phyloP scores from a whole-genome alignment of 2,113 vertebrate genomes.

The Vombatus ursinus region DNA sequence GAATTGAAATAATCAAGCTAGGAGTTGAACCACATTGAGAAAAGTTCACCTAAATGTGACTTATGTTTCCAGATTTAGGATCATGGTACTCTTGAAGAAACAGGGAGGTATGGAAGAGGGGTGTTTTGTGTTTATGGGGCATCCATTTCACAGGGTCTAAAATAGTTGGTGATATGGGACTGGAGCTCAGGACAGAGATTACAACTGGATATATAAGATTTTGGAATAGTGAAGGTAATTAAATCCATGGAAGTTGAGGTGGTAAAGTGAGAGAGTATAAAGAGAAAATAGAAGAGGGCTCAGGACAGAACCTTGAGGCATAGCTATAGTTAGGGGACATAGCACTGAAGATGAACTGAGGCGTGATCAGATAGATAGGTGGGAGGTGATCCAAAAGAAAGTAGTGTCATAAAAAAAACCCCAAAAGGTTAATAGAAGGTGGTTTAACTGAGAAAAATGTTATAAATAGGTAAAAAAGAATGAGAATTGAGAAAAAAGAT shows the following conservation, averaged over 20 bases:
- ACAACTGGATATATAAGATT: background rate
- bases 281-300: background rate
- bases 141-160: background rate
- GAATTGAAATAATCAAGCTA: background rate
- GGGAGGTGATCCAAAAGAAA: background rate
- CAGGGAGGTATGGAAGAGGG: background rate
- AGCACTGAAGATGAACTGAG: background rate
- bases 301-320: background rate
- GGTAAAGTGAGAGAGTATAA: background rate
- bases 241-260: background rate
- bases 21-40: background rate
- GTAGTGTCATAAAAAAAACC: background rate
- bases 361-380: background rate
- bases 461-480: background rate
- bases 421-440: background rate
- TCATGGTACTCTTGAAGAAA: background rate
- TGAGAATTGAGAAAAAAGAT: background rate
- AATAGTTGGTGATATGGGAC: background rate
- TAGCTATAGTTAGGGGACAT: background rate
- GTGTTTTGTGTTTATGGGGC: background rate
- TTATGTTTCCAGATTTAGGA: background rate
- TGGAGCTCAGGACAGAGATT: background rate
- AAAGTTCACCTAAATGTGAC: background rate
- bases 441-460: background rate
- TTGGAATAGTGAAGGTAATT: background rate